Conservation (phyloP, 2,888 invertebrate genomes). For the Linhomoeus sp. region DNA sequence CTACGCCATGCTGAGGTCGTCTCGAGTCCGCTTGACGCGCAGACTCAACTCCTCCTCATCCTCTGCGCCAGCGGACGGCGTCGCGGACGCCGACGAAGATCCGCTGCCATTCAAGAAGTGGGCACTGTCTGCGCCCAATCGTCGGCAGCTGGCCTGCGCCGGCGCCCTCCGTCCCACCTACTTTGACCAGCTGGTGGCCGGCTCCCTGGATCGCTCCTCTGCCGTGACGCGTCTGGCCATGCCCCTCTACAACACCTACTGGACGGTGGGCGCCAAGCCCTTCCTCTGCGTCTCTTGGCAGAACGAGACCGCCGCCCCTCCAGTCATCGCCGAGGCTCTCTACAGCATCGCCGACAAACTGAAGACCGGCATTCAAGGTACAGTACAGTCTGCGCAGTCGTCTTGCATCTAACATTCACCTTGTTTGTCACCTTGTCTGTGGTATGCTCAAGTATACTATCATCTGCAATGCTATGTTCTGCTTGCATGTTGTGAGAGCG, state of each 20-base stretch:
- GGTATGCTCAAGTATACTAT: too few species aligned
- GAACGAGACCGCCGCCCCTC: too few species aligned
- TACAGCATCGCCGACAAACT: too few species aligned
- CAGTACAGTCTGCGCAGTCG: too few species aligned
- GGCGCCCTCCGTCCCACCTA: background rate
- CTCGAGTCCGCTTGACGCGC: conserved; percentile 50
- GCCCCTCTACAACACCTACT: conserved; percentile 1
- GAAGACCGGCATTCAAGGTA: too few species aligned
- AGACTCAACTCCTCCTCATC: background rate
- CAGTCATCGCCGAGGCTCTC: too few species aligned
- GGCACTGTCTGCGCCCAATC: background rate
- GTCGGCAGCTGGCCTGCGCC: background rate
- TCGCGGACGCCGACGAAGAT: background rate
- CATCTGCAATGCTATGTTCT: too few species aligned
- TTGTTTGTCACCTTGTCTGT: too few species aligned
- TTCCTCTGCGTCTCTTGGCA: background rate
- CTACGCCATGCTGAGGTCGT: conserved; percentile 55
- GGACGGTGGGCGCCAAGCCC: background rate
- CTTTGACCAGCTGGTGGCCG: background rate
- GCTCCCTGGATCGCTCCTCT: background rate
- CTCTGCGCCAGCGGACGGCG: background rate
- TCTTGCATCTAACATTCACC: too few species aligned
- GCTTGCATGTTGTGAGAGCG: too few species aligned
- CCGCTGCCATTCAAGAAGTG: too few species aligned
- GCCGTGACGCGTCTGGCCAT: too few species aligned